Conservation (phyloP, 2,888 invertebrate species). For the Elgonia sp. region DNA sequence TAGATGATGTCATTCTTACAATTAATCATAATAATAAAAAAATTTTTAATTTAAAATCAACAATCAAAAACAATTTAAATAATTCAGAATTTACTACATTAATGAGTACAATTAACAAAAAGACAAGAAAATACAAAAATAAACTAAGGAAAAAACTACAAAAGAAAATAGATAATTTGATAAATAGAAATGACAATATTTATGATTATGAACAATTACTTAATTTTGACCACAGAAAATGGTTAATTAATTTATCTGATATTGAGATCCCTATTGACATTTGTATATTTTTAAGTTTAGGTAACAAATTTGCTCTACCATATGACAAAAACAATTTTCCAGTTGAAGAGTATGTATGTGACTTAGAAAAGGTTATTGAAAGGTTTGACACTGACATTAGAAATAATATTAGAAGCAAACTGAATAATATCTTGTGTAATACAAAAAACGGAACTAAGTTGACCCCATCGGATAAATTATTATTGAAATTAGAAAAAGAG, state of each 20-base stretch:
- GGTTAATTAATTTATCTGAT: background rate
- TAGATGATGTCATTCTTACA: no score
- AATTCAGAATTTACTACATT: no score
- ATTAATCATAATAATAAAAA: no score
- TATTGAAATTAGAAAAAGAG: background rate
- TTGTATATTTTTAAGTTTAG: slow-evolving; percentile 5
- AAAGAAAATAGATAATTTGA: no score
- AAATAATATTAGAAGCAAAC: background rate
- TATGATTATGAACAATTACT: no score
- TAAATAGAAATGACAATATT: no score
- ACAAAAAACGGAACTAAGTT: background rate
- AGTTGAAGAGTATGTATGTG: background rate
- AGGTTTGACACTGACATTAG: background rate
- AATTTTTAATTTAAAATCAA: no score
- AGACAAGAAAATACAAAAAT: no score
- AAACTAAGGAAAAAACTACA: no score
- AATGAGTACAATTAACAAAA: no score
- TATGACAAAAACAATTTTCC: background rate
- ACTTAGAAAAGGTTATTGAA: background rate
- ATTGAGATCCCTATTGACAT: background rate
- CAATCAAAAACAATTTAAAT: no score
- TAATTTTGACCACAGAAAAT: no score
- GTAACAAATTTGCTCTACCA: background rate
- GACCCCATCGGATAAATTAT: background rate
- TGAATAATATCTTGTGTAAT: slow-evolving; percentile 1